phyloP scores from a whole-genome alignment of 2,888 invertebrate species.

The Palloptera scutellata region DNA sequence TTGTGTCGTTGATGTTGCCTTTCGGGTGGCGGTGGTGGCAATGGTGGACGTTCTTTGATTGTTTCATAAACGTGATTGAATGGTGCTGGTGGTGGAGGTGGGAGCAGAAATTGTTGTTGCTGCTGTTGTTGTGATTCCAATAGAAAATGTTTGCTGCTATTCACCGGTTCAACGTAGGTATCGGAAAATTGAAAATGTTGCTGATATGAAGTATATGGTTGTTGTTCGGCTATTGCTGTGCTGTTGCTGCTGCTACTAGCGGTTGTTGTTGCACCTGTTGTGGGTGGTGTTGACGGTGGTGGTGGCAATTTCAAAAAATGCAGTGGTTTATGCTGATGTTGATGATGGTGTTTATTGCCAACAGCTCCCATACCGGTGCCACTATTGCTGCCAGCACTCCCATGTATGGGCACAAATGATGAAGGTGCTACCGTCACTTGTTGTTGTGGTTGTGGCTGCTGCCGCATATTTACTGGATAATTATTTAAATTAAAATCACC shows the following conservation, averaged over 20 bases:
- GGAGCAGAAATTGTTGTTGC: conserved; percentile 25
- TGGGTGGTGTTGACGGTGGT: conserved; percentile 39
- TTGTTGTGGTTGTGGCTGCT: conserved; percentile 26
- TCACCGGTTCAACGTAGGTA: conserved; percentile 46
- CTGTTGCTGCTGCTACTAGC: conserved; percentile 12
- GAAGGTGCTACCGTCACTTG: conserved; percentile 27
- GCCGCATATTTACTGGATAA: conserved; percentile 9
- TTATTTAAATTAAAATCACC: conserved; percentile 31
- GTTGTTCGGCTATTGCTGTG: background rate
- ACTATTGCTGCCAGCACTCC: background rate
- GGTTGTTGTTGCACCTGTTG: conserved; percentile 25
- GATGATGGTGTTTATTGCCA: conserved; percentile 32
- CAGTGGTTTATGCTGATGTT: conserved; percentile 37
- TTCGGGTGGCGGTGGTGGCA: conserved; percentile 37
- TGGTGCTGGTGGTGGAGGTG: conserved; percentile 41
- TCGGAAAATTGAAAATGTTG: conserved; percentile 44
- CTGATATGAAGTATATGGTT: conserved; percentile 22
- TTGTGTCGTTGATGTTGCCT: conserved; percentile 24
- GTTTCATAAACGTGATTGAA: conserved; percentile 51
- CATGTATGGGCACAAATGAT: conserved; percentile 33
- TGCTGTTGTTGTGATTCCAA: conserved; percentile 39
- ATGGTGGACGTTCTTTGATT: conserved; percentile 46
- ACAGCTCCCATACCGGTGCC: too few species aligned
- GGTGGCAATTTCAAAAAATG: conserved; percentile 45
- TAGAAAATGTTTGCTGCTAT: conserved; percentile 44